phyloP scores from a whole-genome alignment of 2,888 invertebrate species.

The Drosophila testacea region DNA sequence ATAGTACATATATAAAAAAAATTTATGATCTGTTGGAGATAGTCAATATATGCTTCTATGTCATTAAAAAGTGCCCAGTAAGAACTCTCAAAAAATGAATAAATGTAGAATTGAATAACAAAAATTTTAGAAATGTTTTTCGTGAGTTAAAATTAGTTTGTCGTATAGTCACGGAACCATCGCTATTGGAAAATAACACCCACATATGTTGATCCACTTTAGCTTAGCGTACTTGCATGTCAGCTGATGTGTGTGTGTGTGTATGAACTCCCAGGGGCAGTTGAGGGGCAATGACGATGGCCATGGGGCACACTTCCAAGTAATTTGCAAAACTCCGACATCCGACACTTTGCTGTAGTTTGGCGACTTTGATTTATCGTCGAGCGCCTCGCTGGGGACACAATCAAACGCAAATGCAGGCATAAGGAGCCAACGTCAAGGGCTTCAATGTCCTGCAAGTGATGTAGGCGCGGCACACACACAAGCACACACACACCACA shows the following conservation, averaged over 20 bases:
- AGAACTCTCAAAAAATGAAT: too few species aligned
- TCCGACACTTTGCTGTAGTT: conserved; percentile 74
- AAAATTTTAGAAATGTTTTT: neutral
- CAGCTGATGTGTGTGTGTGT: conserved; percentile 20
- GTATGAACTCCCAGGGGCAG: conserved; percentile 27
- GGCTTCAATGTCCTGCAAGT: conserved; percentile 59
- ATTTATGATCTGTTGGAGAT: too few species aligned
- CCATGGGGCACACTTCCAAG: conserved; percentile 74
- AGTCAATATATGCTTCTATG: too few species aligned
- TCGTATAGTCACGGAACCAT: conserved; percentile 17
- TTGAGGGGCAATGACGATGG: conserved; percentile 50
- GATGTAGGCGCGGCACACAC: conserved; percentile 45
- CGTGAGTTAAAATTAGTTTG: neutral
- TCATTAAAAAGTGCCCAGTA: too few species aligned
- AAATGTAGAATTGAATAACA: too few species aligned
- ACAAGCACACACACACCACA: conserved; percentile 11
- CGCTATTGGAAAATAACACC: conserved; percentile 44
- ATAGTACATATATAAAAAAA: too few species aligned
- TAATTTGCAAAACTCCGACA: conserved; percentile 77
- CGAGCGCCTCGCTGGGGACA: conserved; percentile 64
- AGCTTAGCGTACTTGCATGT: conserved; percentile 32
- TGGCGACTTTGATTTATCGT: conserved; percentile 79
- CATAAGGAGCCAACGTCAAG: conserved; percentile 60
- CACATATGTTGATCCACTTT: conserved; percentile 70
- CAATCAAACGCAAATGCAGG: conserved; percentile 64